Evolutionary conservation across 2,113 vertebrate species (phyloP).

Genomic region (Mormoops blainvillei): DNA sequence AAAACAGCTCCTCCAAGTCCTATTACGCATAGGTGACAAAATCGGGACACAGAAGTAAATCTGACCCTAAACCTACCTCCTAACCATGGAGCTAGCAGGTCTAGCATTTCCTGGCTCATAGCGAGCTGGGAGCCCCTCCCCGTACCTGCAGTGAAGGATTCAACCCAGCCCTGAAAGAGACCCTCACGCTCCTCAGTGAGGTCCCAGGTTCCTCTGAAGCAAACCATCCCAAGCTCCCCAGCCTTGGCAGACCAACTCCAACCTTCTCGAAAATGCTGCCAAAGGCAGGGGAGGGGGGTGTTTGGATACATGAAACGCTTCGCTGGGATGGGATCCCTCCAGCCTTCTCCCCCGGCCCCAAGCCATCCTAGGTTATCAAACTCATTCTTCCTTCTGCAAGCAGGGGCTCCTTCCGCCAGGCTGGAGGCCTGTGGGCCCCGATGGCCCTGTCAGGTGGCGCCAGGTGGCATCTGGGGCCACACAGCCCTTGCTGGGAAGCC

Average conservation of each 20-base stretch:
- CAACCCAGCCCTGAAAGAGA: background rate
- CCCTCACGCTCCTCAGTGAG: background rate
- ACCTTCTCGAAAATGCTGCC: no score
- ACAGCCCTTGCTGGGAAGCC: background rate
- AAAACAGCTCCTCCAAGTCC: background rate
- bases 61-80: background rate
- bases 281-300: no score
- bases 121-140: background rate
- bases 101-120: background rate
- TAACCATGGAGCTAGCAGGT: background rate
- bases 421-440: background rate
- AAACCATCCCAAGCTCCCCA: background rate
- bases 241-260: background rate
- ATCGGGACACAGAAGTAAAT: background rate
- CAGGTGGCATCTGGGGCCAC: background rate
- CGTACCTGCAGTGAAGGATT: background rate
- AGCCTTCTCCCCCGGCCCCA: background rate
- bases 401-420: background rate
- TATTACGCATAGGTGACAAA: background rate
- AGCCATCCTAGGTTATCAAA: background rate
- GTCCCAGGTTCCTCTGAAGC: conserved; percentile 4
- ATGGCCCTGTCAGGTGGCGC: background rate
- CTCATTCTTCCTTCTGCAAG: background rate
- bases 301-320: no score
- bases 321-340: background rate